Conservation (phyloP, 2,888 invertebrate species). For the Capitulum mitella region DNA sequence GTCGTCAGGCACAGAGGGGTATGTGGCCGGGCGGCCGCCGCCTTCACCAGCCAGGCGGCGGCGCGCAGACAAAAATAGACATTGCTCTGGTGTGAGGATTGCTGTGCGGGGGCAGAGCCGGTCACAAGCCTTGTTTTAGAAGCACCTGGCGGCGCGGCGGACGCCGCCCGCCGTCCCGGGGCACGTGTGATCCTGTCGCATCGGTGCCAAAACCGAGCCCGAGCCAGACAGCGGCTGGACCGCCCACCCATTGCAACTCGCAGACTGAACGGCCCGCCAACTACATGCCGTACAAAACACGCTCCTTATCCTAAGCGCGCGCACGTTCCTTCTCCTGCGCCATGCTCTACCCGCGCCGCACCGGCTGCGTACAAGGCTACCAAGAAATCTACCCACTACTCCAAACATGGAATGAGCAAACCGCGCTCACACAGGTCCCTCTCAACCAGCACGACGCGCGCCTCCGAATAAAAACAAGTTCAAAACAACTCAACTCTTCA, state of each 20-base stretch:
- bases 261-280: not conserved
- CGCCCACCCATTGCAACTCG: not conserved
- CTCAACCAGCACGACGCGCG: not conserved
- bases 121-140: conserved; percentile 16
- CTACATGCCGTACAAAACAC: not conserved
- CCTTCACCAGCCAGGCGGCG: too few species aligned
- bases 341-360: not conserved
- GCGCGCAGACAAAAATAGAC: conserved; percentile 24
- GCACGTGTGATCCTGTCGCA: not conserved
- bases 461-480: not conserved
- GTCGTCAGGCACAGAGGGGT: not conserved
- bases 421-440: not conserved
- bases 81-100: not conserved
- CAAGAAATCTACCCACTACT: conserved; percentile 9
- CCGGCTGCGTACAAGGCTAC: not conserved
- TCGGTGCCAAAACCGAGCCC: not conserved
- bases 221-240: not conserved
- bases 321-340: not conserved
- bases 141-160: not conserved
- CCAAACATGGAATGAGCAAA: conserved; percentile 6
- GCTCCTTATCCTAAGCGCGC: not conserved
- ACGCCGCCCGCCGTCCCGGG: not conserved
- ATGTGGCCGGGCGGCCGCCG: not conserved
- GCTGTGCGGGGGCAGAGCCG: not conserved
- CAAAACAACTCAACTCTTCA: not conserved